These are phyloP conservation scores for Pantherophis alleghaniensis DNA, from an alignment of 2,797 vertebrate species.

Conservation along the genomic window DNA sequence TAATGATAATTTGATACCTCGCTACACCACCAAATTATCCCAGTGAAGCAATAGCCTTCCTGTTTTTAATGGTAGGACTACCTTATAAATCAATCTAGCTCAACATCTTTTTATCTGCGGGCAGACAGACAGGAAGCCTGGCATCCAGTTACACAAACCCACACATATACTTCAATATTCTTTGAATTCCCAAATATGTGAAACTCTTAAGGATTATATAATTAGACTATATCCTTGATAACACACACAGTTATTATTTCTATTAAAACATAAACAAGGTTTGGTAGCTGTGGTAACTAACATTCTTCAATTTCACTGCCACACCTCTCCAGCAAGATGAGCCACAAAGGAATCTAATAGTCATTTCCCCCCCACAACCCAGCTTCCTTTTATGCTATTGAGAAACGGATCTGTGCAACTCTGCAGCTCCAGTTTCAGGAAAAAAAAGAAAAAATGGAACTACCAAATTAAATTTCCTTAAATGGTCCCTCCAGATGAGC, in stretches of 20 bases:
- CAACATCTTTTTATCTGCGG: not conserved
- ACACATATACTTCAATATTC: not conserved
- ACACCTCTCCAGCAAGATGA: slow-evolving; percentile 15
- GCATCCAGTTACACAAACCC: not conserved
- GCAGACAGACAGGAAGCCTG: not conserved
- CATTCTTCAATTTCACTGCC: slow-evolving; percentile 1
- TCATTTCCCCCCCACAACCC: not conserved
- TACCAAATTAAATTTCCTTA: not conserved
- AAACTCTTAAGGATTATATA: not conserved
- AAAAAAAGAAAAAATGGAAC: not conserved
- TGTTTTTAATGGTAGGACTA: not conserved
- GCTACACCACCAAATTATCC: not conserved
- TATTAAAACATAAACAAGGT: slow-evolving; percentile 9
- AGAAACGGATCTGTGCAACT: not conserved
- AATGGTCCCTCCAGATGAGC: not conserved
- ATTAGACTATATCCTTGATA: not conserved
- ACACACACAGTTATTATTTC: not conserved
- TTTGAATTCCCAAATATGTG: not conserved
- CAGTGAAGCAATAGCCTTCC: not conserved
- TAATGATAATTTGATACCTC: not conserved
- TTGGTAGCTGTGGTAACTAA: not conserved
- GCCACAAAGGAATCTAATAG: not conserved
- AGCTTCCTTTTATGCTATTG: not conserved
- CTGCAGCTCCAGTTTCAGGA: not conserved
- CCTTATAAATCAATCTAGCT: not conserved